Base-by-base conservation (phyloP, 2,888 invertebrate species). In the Mythimna vitellina region DNA sequence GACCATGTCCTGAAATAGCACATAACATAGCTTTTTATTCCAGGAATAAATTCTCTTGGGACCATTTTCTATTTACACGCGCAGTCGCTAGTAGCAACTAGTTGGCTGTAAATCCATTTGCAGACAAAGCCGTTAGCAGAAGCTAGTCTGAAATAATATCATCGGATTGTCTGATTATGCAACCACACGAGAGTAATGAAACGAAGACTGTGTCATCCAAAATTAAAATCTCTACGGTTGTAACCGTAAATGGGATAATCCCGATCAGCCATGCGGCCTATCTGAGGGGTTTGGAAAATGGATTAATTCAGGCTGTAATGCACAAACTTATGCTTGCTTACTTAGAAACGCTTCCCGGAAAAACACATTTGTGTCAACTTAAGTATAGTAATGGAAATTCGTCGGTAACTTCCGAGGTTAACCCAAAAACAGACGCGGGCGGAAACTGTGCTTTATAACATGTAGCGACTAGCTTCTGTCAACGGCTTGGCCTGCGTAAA, bases 241-340 rank as follows among this genome's bases (percentile, higher is more conserved):
- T 68, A 42, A 35, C 67, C 70, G 54, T 54, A 61, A 69, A 82
- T 70, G n/a, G 42, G 54, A 77, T 77, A 69, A 77, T 77, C 78
- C 70, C 54, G 63, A 77, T 77, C 60, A 69, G 35, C 54, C 35
- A 42, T 29, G 62, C 32, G 20, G 49, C 46, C 29, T 42, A 62
- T 62, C 62, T 32, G 62, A 63, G 25, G 29, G 53, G 12, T 62
- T 49, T 17, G 22, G 57, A 32, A 77, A 77, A 64, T 64, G n/a
- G 56, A 77, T 56, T 9, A 68, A 81, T 58, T 49, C 38, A 49
- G 35, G 35, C 32, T 54, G 54, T 68, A 77, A 76, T 64, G 20
- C 49, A 64, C 25, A 67, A 76, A 57, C 53, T 56, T 64, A 17
- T 61, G 49, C 42, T 38, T 57, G 14, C 10, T 38, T 22, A 60